These are phyloP conservation scores for Paedocypris sp. DNA, from an alignment of 2,113 vertebrate genomes.

Conservation along the genomic window DNA sequence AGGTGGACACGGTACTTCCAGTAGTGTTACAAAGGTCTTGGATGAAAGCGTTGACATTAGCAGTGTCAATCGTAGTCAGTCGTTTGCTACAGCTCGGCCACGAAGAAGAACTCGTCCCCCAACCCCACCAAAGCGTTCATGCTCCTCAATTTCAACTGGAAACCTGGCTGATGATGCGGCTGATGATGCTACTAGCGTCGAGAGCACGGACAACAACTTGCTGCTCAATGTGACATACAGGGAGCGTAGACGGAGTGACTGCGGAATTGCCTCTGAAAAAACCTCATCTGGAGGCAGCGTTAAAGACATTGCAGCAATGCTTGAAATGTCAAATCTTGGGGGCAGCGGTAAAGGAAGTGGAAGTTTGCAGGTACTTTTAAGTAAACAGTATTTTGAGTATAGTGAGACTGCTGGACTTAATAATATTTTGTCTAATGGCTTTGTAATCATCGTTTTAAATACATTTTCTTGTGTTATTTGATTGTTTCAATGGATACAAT, in stretches of 20 bases:
- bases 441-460: no score
- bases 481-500: no score
- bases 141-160: slow-evolving; percentile 81
- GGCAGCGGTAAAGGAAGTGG: slow-evolving; percentile 62
- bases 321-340: slow-evolving; percentile 85
- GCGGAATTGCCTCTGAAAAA: slow-evolving; percentile 52
- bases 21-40: slow-evolving; percentile 65
- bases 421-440: no score
- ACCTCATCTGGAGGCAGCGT: slow-evolving; percentile 75
- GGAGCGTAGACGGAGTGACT: slow-evolving; percentile 77
- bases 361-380: slow-evolving; percentile 59
- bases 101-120: slow-evolving; percentile 87
- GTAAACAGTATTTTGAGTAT: not conserved
- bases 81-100: slow-evolving; percentile 76
- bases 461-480: no score
- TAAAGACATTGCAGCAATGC: slow-evolving; percentile 87
- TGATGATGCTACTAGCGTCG: slow-evolving; percentile 37
- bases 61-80: slow-evolving; percentile 91
- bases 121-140: slow-evolving; percentile 86
- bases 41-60: slow-evolving; percentile 58
- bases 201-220: slow-evolving; percentile 38
- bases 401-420: no score
- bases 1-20: slow-evolving; percentile 66
- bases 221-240: slow-evolving; percentile 48
- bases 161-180: slow-evolving; percentile 59